These are phyloP conservation scores for Elaphurus davidianus DNA, from an alignment of 2,113 vertebrate species.

Conservation along the genomic window DNA sequence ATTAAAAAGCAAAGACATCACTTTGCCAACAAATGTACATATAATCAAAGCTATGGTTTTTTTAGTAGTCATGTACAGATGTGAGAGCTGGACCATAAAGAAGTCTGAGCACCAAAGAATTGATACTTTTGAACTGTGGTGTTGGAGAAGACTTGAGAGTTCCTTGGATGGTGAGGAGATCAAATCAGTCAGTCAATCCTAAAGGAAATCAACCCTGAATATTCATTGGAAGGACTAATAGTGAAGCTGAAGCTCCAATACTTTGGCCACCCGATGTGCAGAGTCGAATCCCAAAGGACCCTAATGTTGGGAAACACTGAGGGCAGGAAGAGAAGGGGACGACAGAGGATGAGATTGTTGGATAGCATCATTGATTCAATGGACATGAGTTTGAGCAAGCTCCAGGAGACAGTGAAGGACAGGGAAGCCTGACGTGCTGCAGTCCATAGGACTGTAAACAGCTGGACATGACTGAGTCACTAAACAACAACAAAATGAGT, in stretches of 20 bases:
- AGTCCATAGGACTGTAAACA: background rate
- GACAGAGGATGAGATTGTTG: background rate
- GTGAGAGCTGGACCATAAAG: background rate
- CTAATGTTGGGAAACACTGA: background rate
- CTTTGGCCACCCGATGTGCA: background rate
- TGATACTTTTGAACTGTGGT: background rate
- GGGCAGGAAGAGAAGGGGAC: background rate
- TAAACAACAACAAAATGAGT: background rate
- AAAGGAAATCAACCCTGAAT: background rate
- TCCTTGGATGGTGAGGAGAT: rapidly evolving
- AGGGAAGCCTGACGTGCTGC: background rate
- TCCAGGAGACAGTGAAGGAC: background rate
- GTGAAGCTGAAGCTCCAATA: background rate
- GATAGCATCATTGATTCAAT: background rate
- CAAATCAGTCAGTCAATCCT: background rate
- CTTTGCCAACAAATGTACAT: background rate
- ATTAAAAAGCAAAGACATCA: background rate
- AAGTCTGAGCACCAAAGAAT: background rate
- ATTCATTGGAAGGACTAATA: background rate
- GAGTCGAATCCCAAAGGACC: background rate
- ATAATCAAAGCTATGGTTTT: background rate
- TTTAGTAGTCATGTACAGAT: background rate
- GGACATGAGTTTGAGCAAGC: background rate
- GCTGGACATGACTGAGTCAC: background rate
- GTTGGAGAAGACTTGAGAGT: background rate